Evolutionary conservation across 2,113 vertebrate species (phyloP).

Genomic region (Leiothrix lutea): DNA sequence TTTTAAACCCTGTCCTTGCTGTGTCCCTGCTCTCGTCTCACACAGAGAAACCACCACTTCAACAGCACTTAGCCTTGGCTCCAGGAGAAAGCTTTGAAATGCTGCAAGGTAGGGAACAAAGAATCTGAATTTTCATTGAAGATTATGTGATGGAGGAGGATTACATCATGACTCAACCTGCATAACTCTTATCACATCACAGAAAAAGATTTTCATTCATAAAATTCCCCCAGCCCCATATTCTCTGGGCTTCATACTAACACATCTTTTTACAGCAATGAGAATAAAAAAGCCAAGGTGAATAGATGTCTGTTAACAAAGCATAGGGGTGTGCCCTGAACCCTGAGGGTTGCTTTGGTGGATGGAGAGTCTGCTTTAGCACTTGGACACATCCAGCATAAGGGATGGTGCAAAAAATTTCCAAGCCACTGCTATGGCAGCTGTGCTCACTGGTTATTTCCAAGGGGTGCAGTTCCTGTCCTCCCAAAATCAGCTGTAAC

Average conservation of each 20-base stretch:
- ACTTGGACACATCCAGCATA: neutral
- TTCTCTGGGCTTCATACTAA: neutral
- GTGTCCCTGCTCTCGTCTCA: neutral
- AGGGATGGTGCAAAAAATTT: neutral
- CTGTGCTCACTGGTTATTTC: fast-evolving
- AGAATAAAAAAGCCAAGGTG: neutral
- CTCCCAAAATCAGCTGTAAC: neutral
- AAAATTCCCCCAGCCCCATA: neutral
- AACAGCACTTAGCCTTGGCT: neutral
- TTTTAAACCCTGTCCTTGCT: neutral
- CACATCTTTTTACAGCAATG: neutral
- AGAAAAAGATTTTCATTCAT: neutral
- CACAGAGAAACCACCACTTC: neutral
- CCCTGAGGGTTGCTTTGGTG: neutral
- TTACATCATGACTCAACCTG: neutral
- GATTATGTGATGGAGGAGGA: neutral
- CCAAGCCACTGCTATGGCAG: neutral
- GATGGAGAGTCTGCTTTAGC: neutral
- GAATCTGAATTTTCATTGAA: neutral
- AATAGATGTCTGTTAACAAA: neutral
- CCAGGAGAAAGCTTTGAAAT: neutral
- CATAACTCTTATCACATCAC: neutral
- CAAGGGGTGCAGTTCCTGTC: neutral
- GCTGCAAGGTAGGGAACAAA: neutral
- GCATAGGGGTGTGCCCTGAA: neutral